phyloP scores from a whole-genome alignment of 2,797 vertebrate genomes.

The Gadopsis bispinosus region DNA sequence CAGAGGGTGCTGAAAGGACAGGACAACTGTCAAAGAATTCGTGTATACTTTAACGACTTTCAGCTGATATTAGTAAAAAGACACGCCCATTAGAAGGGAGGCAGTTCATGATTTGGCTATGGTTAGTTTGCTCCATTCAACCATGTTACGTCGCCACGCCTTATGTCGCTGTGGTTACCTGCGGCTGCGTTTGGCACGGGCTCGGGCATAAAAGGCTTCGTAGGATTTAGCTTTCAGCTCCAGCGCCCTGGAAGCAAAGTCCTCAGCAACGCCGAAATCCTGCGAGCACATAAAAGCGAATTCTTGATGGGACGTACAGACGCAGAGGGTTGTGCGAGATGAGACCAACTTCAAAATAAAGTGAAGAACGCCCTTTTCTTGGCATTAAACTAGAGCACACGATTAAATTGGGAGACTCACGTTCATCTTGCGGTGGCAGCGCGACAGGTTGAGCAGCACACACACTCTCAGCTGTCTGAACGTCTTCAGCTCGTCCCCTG shows the following conservation, averaged over 20 bases:
- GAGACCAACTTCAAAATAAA: background rate
- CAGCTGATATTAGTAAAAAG: background rate
- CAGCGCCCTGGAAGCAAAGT: constrained; percentile 96
- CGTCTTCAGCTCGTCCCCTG: constrained; percentile 94
- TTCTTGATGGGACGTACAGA: background rate
- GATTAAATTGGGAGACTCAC: constrained; percentile 72
- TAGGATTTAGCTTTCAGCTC: constrained; percentile 98
- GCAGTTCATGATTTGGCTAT: background rate
- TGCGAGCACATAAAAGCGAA: constrained; percentile 74
- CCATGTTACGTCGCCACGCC: no score
- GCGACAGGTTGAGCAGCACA: constrained; percentile 96
- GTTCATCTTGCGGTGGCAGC: constrained; percentile 97
- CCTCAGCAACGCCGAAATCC: constrained; percentile 97
- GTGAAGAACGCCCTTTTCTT: background rate
- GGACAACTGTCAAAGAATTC: no score
- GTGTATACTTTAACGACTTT: background rate
- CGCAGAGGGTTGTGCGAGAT: background rate
- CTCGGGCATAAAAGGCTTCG: constrained; percentile 96
- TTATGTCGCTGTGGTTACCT: constrained; percentile 85
- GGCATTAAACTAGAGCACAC: background rate
- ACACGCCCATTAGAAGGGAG: background rate
- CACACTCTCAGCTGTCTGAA: constrained; percentile 96
- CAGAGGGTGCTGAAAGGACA: background rate
- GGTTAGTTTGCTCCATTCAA: background rate
- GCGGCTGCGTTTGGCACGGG: constrained; percentile 96